Evolutionary conservation across 2,888 invertebrate genomes (phyloP), one percentile per base, ranked within the genome.

Genomic region (Acrocera orbiculus): DNA sequence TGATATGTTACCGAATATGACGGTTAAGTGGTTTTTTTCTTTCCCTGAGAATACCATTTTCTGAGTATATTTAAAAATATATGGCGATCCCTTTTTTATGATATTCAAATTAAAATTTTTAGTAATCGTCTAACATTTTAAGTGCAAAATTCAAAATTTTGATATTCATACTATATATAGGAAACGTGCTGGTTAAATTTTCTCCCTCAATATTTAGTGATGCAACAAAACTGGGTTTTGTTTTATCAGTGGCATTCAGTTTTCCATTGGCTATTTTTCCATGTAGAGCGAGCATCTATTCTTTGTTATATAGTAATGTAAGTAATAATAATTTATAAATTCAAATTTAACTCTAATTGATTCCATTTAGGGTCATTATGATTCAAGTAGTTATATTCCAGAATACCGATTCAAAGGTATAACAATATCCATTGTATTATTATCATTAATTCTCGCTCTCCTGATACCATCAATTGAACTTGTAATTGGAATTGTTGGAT

Each of bases 261-360:
- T 95, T 96, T 62, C 96, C 96, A 2, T 68, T 98, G 42, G 86
- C 92, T 46, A 85, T 96, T 54, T 95, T 95, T 60, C 96, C 96
- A 1, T 93, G 93, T 52, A 66, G 96, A 38, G 86, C 86, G 9
- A 90, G 92, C 52, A 65, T 96, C 16, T 83, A 90, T 63, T 95
- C 92, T 0, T 69, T 96, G 37, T 61, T 93, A 5, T 92, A 82
- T 51, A 73, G 75, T 51, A 75, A 77, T 69, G 86, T 85, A 62
- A 59, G 59, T 15, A 27, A 37, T 17, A 19, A 27, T 16, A 13
- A 27, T 16, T 15, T 14, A 16, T 11, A 3, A 9, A 25, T 27
- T 33, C 4, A 23, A 23, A 11, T 23, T 23, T 19, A 19, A 19
- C 5, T 6, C 5, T 19, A 6, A 22, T 22, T 10, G 4, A 22